Evolutionary conservation across 2,113 vertebrate species (phyloP), one percentile per base, ranked within the genome.

Genomic region (Hydrolagus affinis): DNA sequence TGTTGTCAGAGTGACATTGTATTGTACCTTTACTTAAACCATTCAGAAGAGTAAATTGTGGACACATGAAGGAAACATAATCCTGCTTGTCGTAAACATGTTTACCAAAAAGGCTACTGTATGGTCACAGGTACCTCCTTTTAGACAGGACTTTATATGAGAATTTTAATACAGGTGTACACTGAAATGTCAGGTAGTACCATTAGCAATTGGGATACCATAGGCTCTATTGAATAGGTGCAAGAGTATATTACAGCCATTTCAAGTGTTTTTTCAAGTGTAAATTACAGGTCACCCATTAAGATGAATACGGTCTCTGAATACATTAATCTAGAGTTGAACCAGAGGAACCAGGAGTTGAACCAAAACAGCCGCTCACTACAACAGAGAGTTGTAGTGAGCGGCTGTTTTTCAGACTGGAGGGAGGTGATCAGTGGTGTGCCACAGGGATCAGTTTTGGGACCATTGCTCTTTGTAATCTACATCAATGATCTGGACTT

Each of bases 181-280:
- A 32, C 11, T 66, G 17, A 66, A 17, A 83, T 66, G 60, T 32
- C 78, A 32, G 78, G 78, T 66, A 66, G 62, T 17, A 30, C 78
- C 62, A 66, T 83, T n/a, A 28, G 78, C 21, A 68, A 68, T 14
- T 3, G 30, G 62, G 59, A 66, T 83, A 83, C 78, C 66, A 30
- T 32, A 32, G 17, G 15, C 62, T 28, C 62, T 89, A 89, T 86
- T 88, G 60, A 90, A 88, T 89, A 90, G 86, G 21, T 86, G 91
- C 89, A 70, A 86, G 89, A 85, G 32, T 62, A 85, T 89, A 90
- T 88, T 89, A 90, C n/a, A n/a, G n/a, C n/a, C n/a, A 90, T 88
- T 90, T 88, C 90, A 87, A 85, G 73, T 87, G 86, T 88, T 85
- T 88, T 59, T 88, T 87, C 87, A 87, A 87, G 87, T 88, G 66